Conservation (phyloP, 2,113 vertebrate species). For the Natator depressus region DNA sequence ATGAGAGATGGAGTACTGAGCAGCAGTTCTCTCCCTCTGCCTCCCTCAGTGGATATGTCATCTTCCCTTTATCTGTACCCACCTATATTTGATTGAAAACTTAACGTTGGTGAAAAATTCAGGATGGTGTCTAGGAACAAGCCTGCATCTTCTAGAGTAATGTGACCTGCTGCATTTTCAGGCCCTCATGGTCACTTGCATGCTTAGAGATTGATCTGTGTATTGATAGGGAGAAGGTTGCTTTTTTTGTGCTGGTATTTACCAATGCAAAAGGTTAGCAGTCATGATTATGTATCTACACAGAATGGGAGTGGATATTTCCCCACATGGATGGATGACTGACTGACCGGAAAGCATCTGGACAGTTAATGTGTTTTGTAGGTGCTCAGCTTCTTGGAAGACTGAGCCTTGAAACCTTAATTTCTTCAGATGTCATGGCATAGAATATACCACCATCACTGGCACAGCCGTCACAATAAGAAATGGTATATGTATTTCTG, state of each 20-base stretch:
- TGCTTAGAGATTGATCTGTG: not conserved
- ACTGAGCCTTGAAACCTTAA: constrained; percentile 9
- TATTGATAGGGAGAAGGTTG: not conserved
- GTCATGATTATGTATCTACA: not conserved
- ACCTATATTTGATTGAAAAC: not conserved
- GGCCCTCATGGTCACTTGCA: not conserved
- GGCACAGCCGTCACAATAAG: constrained; percentile 25
- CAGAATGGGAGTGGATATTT: not conserved
- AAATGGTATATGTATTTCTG: not conserved
- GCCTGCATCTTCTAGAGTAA: not conserved
- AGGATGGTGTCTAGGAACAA: not conserved
- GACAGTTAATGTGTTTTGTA: constrained; percentile 23
- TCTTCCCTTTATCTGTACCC: not conserved
- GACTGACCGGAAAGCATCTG: constrained; percentile 15
- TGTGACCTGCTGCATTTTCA: not conserved
- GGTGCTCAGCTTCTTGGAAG: not conserved
- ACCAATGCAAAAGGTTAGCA: not conserved
- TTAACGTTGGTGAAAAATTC: not conserved
- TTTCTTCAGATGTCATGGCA: constrained; percentile 10
- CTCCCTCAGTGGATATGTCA: not conserved
- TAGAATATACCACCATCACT: not conserved
- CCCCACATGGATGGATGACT: not conserved
- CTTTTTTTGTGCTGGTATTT: not conserved
- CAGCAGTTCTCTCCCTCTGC: not conserved
- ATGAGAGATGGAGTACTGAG: not conserved